Evolutionary conservation across 2,888 invertebrate species (phyloP).

Genomic region (Macrostomum cliftonense): DNA sequence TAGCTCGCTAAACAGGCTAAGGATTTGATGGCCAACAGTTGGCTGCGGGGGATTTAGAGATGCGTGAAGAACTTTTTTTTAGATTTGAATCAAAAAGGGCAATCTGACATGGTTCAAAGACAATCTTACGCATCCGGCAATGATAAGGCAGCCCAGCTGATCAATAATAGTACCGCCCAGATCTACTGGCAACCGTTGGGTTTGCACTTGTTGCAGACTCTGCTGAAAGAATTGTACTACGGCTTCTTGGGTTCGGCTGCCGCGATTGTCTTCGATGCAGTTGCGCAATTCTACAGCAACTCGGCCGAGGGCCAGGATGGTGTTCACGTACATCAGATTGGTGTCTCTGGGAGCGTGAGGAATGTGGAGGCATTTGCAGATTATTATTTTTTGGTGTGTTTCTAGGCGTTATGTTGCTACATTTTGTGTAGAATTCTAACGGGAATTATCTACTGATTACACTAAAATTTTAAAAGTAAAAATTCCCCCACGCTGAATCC

Average conservation of each 20-base stretch:
- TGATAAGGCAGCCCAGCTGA: conserved; percentile 90
- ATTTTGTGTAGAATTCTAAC: too few relatives aligned
- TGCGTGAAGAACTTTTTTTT: too few relatives aligned
- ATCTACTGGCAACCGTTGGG: conserved; percentile 75
- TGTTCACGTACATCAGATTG: conserved; percentile 77
- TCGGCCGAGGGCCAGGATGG: conserved; percentile 76
- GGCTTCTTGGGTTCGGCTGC: conserved; percentile 64
- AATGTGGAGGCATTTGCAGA: too few relatives aligned
- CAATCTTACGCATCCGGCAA: conserved; percentile 46
- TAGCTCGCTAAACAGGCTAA: conserved; percentile 82
- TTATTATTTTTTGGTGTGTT: too few relatives aligned
- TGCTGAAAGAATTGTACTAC: conserved; percentile 92
- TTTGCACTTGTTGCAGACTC: conserved; percentile 35
- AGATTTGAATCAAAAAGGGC: too few relatives aligned
- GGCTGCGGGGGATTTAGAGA: conserved; percentile 27
- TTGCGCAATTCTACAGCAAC: conserved; percentile 78
- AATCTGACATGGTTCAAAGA: too few relatives aligned
- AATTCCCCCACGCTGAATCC: too few relatives aligned
- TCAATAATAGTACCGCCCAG: conserved; percentile 84
- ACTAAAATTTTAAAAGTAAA: too few relatives aligned
- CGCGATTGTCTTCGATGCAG: conserved; percentile 44
- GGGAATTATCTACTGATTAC: too few relatives aligned
- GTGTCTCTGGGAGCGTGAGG: conserved; percentile 52
- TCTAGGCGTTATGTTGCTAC: too few relatives aligned
- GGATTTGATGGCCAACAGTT: conserved; percentile 68